These are phyloP conservation scores for Idaea straminata DNA, from an alignment of 2,888 invertebrate species.

Conservation along the genomic window DNA sequence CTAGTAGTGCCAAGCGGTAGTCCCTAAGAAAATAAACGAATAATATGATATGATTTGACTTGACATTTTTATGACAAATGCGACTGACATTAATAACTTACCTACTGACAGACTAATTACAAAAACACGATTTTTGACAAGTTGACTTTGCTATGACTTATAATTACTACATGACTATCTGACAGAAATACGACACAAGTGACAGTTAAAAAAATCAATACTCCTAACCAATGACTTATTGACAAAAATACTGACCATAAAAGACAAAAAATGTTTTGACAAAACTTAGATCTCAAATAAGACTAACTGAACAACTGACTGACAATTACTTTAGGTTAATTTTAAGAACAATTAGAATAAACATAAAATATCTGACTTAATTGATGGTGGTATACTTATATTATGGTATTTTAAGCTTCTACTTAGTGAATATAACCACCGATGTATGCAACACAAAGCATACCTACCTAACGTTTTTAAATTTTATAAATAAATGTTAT, in stretches of 20 bases:
- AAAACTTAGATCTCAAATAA: background rate
- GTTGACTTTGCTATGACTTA: too few species aligned
- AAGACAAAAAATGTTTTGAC: background rate
- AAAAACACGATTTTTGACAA: too few species aligned
- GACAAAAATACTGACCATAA: background rate
- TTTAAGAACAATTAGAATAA: background rate
- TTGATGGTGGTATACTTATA: background rate
- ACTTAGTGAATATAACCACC: background rate
- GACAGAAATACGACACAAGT: too few species aligned
- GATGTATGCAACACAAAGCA: background rate
- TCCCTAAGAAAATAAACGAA: too few species aligned
- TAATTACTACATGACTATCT: too few species aligned
- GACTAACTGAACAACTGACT: background rate
- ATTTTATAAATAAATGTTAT: background rate
- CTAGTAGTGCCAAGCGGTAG: too few species aligned
- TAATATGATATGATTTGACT: too few species aligned
- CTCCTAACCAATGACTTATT: background rate
- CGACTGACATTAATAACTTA: too few species aligned
- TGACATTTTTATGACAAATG: too few species aligned
- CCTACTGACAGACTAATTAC: too few species aligned
- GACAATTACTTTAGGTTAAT: slow-evolving; percentile 6
- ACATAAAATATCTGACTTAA: background rate
- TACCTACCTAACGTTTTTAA: background rate
- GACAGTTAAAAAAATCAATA: too few species aligned
- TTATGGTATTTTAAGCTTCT: background rate